These are phyloP conservation scores for Temnopleurus reevesii DNA, from an alignment of 53 echinoderm and acorn worm genomes.

Conservation along the genomic window DNA sequence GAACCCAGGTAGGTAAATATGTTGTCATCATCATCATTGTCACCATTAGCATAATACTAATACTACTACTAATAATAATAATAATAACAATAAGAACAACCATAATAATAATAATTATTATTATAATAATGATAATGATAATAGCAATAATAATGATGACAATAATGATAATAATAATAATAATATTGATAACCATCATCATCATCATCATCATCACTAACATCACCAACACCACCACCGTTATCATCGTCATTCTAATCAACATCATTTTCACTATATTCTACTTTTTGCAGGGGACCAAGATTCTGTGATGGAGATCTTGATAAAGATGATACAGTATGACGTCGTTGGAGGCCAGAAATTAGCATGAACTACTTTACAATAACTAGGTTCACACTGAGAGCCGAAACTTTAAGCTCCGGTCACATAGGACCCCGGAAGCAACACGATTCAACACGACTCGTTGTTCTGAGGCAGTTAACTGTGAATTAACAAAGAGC, in stretches of 20 bases:
- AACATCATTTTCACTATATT: too few relatives aligned
- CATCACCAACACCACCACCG: too few relatives aligned
- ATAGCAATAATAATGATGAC: neutral
- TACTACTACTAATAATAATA: neutral
- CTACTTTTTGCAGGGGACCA: neutral
- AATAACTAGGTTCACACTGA: too few relatives aligned
- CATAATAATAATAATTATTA: neutral
- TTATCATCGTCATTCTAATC: too few relatives aligned
- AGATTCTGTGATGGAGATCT: neutral
- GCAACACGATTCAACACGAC: too few relatives aligned
- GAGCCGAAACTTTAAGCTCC: too few relatives aligned
- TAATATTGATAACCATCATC: neutral
- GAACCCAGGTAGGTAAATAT: neutral
- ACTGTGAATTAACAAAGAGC: too few relatives aligned
- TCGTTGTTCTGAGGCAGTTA: too few relatives aligned
- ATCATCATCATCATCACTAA: too few relatives aligned
- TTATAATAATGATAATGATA: neutral
- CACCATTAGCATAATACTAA: neutral
- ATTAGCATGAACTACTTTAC: neutral
- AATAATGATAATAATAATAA: neutral
- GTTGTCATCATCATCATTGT: neutral
- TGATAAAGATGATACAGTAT: neutral
- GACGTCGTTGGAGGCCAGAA: neutral
- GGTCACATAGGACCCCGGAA: too few relatives aligned
- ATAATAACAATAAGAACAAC: neutral